phyloP scores from a whole-genome alignment of 2,113 vertebrate species.

The Pedionomus torquatus region DNA sequence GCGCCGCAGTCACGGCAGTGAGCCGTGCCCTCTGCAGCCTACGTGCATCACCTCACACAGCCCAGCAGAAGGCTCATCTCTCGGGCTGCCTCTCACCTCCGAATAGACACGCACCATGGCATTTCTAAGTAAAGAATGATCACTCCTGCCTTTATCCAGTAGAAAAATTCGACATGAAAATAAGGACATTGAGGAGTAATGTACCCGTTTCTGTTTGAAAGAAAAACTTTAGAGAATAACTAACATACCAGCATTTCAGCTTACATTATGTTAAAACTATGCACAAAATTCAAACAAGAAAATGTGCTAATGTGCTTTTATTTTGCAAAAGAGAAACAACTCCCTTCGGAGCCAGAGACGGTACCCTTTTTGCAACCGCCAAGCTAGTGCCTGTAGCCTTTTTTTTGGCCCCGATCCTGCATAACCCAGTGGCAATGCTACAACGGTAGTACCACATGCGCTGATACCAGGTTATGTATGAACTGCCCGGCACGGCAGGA shows the following conservation, averaged over 20 bases:
- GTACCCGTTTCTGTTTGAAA: background rate
- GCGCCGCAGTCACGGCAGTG: background rate
- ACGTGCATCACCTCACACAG: constrained; percentile 45
- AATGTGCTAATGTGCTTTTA: background rate
- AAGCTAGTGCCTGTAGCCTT: too few relatives aligned
- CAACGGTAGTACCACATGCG: background rate
- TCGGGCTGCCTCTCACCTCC: background rate
- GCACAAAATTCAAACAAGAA: background rate
- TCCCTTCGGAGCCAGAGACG: background rate
- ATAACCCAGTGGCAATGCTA: background rate
- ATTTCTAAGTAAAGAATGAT: background rate
- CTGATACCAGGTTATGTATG: background rate
- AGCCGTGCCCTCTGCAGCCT: background rate
- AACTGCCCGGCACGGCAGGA: background rate
- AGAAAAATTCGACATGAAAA: background rate
- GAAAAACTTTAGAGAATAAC: background rate
- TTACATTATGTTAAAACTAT: background rate
- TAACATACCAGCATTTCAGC: background rate
- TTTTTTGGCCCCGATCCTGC: background rate
- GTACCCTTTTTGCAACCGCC: background rate
- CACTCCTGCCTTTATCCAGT: background rate
- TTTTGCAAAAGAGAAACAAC: background rate
- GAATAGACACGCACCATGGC: rapidly evolving
- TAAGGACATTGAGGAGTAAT: background rate
- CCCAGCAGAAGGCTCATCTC: background rate